phyloP scores from a whole-genome alignment of 1,140 invertebrate species.

The Eueides isabella region DNA sequence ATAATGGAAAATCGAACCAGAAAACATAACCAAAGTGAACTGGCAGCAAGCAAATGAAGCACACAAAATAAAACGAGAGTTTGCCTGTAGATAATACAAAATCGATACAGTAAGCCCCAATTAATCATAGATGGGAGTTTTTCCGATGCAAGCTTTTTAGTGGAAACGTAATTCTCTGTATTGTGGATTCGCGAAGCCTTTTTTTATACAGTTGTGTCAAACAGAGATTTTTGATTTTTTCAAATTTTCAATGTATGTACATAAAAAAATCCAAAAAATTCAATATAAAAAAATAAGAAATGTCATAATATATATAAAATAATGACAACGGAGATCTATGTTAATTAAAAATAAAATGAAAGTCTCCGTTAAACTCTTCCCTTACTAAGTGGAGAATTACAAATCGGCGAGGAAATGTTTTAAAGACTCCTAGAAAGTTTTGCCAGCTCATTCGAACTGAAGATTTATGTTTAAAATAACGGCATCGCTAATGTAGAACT shows the following conservation, averaged over 20 bases:
- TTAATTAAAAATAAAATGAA: background rate
- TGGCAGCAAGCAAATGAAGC: conserved; percentile 26
- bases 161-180: conserved; percentile 43
- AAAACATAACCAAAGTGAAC: conserved; percentile 16
- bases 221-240: background rate
- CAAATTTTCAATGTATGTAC: too few relatives aligned
- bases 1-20: conserved; percentile 3
- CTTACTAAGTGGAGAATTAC: conserved; percentile 17
- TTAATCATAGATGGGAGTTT: conserved; percentile 55
- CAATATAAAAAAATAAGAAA: background rate
- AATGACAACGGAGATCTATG: background rate
- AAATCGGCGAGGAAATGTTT: conserved; percentile 19
- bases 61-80: conserved; percentile 35
- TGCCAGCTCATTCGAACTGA: conserved; percentile 8
- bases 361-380: background rate
- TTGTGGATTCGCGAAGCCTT: conserved; percentile 40
- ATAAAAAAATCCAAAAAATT: background rate
- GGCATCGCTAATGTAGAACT: conserved; percentile 30
- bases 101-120: conserved; percentile 64
- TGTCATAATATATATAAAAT: too few relatives aligned
- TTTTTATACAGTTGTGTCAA: conserved; percentile 35
- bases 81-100: conserved; percentile 53
- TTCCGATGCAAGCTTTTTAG: conserved; percentile 44
- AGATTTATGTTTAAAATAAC: conserved; percentile 35
- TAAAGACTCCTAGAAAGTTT: conserved; percentile 30